Evolutionary conservation across 2,888 invertebrate species (phyloP).

Genomic region (Pecten maximus): DNA sequence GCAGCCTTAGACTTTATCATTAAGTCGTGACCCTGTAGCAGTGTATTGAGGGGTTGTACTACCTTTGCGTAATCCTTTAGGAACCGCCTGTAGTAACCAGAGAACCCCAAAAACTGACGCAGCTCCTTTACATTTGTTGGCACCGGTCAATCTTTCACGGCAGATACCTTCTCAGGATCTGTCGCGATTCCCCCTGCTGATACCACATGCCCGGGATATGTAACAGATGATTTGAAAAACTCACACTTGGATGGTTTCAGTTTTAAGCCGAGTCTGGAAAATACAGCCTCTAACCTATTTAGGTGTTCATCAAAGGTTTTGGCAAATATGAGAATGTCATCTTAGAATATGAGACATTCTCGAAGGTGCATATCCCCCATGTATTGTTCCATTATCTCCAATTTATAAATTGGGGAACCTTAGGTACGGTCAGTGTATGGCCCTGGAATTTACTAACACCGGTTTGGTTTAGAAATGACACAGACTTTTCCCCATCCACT

Average conservation of each 20-base stretch:
- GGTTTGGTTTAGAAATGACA: too few species aligned
- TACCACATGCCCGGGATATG: slow-evolving; percentile 53
- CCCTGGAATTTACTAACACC: too few species aligned
- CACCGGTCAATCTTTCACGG: slow-evolving; percentile 49
- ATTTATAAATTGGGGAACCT: too few species aligned
- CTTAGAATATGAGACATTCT: slow-evolving; percentile 51
- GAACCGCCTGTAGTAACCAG: slow-evolving; percentile 51
- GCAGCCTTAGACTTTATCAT: too few species aligned
- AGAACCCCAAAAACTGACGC: too few species aligned
- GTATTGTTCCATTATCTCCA: slow-evolving; percentile 54
- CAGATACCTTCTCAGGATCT: slow-evolving; percentile 50
- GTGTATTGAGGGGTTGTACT: too few species aligned
- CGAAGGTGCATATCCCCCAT: slow-evolving; percentile 52
- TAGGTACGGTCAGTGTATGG: too few species aligned
- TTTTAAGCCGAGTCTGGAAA: slow-evolving; percentile 45
- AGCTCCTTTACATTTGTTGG: slow-evolving; percentile 46
- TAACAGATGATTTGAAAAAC: slow-evolving; percentile 47
- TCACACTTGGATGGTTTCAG: slow-evolving; percentile 55
- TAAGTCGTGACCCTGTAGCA: slow-evolving; percentile 45
- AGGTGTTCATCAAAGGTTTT: slow-evolving; percentile 48
- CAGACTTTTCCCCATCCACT: too few species aligned
- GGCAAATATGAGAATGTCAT: slow-evolving; percentile 38
- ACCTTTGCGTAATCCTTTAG: slow-evolving; percentile 46
- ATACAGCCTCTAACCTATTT: slow-evolving; percentile 45
- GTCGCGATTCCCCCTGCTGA: slow-evolving; percentile 49